These are phyloP conservation scores for Cerastis leucographa DNA, from an alignment of 2,888 invertebrate genomes.

Conservation along the genomic window DNA sequence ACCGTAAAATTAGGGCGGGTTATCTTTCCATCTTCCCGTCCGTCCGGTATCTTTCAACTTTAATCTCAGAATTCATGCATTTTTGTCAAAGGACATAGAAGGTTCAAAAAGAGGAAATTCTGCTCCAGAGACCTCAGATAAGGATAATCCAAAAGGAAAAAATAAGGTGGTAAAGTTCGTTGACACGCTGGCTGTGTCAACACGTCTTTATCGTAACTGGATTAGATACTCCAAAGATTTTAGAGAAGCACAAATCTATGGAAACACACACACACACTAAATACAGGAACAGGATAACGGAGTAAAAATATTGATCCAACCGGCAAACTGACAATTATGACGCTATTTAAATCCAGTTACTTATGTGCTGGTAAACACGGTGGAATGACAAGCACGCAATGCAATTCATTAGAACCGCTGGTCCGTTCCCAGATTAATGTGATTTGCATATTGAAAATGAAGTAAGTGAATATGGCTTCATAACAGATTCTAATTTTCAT, in stretches of 20 bases:
- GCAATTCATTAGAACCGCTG: conserved; percentile 24
- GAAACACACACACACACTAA: background rate
- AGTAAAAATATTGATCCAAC: conserved; percentile 2
- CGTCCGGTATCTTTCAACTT: conserved; percentile 22
- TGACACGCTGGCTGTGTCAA: background rate
- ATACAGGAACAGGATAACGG: conserved; percentile 27
- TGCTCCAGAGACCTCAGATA: conserved; percentile 18
- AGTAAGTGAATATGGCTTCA: conserved; percentile 18
- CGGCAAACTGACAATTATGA: background rate
- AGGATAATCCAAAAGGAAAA: conserved; percentile 10
- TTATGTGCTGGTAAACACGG: conserved; percentile 15
- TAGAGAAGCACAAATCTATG: conserved; percentile 2
- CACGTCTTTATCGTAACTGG: background rate
- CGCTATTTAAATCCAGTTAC: conserved; percentile 18
- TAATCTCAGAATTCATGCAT: conserved; percentile 22
- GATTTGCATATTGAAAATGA: conserved; percentile 59
- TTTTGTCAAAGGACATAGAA: conserved; percentile 44
- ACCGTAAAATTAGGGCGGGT: conserved; percentile 4
- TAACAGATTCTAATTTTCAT: conserved; percentile 31
- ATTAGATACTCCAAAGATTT: background rate
- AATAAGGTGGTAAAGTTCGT: conserved; percentile 17
- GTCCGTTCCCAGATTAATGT: conserved; percentile 39
- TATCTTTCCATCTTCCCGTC: conserved; percentile 15
- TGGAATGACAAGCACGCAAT: conserved; percentile 25
- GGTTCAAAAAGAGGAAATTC: conserved; percentile 23